phyloP scores from a whole-genome alignment of 2,888 invertebrate species.

The Stenichneumon culpator region DNA sequence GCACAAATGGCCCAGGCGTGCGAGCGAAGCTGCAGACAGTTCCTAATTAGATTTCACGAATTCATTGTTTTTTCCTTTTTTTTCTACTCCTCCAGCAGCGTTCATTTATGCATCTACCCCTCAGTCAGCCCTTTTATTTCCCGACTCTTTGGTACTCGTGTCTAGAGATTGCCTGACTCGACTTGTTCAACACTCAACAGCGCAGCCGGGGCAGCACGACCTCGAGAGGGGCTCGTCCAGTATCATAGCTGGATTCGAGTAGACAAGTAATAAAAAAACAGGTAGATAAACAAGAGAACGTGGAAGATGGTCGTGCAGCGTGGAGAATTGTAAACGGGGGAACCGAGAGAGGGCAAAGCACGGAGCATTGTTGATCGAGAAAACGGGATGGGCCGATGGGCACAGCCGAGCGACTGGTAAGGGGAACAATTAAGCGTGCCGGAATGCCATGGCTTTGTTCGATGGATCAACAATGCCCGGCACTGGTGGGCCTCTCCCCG shows the following conservation, averaged over 20 bases:
- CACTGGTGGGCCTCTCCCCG: constrained; percentile 9
- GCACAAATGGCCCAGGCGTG: not conserved
- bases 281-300: constrained; percentile 44
- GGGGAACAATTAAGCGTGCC: constrained; percentile 67
- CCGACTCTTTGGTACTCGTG: constrained; percentile 26
- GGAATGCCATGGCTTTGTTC: constrained; percentile 66
- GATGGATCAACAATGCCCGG: constrained; percentile 57
- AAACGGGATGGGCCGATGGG: constrained; percentile 51
- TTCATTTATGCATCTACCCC: constrained; percentile 10
- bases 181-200: constrained; percentile 9
- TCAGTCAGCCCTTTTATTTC: constrained; percentile 32
- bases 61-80: constrained; percentile 14
- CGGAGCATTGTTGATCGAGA: constrained; percentile 60
- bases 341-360: constrained; percentile 18
- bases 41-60: constrained; percentile 14
- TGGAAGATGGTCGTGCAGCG: constrained; percentile 12
- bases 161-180: constrained; percentile 39
- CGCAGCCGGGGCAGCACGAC: not conserved
- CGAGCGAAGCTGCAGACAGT: not conserved
- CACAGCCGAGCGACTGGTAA: constrained; percentile 54
- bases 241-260: constrained; percentile 27
- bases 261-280: constrained; percentile 21
- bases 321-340: constrained; percentile 34
- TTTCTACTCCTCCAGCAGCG: not conserved
- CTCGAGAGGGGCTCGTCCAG: constrained; percentile 14